Percentiles rank a stretch among this genome's conserved stretches.
These are phyloP conservation scores for Salmo trutta DNA, from an alignment of 2,797 vertebrate species.

Conservation along the genomic window DNA sequence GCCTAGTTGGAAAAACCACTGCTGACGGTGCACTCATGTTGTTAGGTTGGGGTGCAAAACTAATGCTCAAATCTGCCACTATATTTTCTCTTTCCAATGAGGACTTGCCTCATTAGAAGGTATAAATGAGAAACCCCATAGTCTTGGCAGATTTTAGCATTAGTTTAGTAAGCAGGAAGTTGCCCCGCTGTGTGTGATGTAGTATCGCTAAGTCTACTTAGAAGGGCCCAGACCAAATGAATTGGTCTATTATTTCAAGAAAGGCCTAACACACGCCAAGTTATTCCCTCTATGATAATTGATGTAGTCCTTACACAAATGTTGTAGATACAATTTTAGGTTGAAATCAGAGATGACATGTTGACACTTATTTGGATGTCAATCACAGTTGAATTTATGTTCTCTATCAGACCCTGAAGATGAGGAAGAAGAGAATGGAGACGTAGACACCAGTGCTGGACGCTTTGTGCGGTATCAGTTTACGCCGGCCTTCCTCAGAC, in stretches of 20 bases:
- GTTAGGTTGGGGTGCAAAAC: no score
- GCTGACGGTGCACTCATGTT: no score
- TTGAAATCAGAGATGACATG: background rate
- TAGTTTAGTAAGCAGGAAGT: no score
- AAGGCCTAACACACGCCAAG: background rate
- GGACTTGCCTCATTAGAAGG: no score
- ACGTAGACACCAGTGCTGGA: constrained; percentile 85
- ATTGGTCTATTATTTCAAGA: background rate
- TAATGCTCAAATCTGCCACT: no score
- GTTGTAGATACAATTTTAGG: background rate
- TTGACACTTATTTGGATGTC: background rate
- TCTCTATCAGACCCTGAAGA: constrained; percentile 76
- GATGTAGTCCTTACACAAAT: background rate
- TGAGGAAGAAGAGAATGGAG: constrained; percentile 82
- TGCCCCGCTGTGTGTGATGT: background rate
- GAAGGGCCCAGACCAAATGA: background rate
- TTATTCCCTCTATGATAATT: background rate
- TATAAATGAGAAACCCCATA: no score
- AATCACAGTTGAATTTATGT: background rate
- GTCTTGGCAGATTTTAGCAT: no score
- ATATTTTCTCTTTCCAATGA: no score
- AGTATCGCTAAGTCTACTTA: no score
- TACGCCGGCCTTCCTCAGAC: constrained; percentile 93
- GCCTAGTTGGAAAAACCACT: no score
- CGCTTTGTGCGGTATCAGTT: constrained; percentile 98